These are phyloP conservation scores for Catostylus mosaicus DNA, from an alignment of 30 jellyfish, hydroid and myxozoan genomes.

Conservation along the genomic window DNA sequence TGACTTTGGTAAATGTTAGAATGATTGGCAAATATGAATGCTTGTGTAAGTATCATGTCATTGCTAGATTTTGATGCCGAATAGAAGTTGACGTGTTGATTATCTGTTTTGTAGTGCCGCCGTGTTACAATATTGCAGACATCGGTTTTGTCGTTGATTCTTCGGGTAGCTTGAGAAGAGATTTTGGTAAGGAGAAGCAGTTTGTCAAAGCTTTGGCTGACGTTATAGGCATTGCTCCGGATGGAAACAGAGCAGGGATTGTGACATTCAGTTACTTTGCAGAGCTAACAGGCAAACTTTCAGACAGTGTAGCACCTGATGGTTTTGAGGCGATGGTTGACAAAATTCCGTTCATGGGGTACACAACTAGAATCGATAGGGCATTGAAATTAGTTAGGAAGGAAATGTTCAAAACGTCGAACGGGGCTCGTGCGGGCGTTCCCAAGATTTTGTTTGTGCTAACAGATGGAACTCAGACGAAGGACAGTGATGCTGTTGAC, in stretches of 20 bases:
- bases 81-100: too few species aligned
- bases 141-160: conserved; percentile 87
- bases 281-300: conserved; percentile 68
- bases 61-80: too few species aligned
- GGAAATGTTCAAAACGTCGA: conserved; percentile 59
- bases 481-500: conserved; percentile 77
- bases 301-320: conserved; percentile 25
- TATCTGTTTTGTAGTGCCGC: background rate
- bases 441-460: conserved; percentile 68
- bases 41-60: too few species aligned
- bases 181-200: conserved; percentile 79
- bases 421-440: conserved; percentile 69
- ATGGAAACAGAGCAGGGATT: conserved; percentile 89
- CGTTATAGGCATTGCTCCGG: conserved; percentile 50
- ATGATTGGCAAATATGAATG: too few species aligned
- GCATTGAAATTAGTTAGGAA: conserved; percentile 72
- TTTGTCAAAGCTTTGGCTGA: conserved; percentile 79
- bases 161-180: conserved; percentile 76
- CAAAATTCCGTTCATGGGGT: conserved; percentile 74
- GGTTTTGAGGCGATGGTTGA: conserved; percentile 79
- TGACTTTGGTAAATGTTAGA: too few species aligned
- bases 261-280: conserved; percentile 80
- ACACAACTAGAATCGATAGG: conserved; percentile 86
- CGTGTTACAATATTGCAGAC: conserved; percentile 19
- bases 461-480: conserved; percentile 92